Percentiles rank a stretch among this genome's conserved stretches.
Evolutionary conservation across 1,140 invertebrate genomes (phyloP).

Genomic region (Caenorhabditis elegans): WBcel235 BX284603.4:9069501-9070000

Average conservation of each 20-base stretch:
- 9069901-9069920: slow-evolving; percentile 8
- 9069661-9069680: background rate
- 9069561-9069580: too few relatives aligned
- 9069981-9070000: too few relatives aligned
- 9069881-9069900: too few relatives aligned
- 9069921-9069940: too few relatives aligned
- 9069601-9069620: background rate
- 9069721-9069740: background rate
- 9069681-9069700: background rate
- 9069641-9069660: background rate
- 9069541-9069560: too few relatives aligned
- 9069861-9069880: background rate
- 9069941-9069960: too few relatives aligned
- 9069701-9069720: background rate
- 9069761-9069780: too few relatives aligned
- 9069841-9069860: background rate
- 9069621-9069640: background rate
- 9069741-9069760: too few relatives aligned
- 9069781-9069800: slow-evolving; percentile 10
- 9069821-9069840: too few relatives aligned
- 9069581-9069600: too few relatives aligned
- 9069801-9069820: slow-evolving; percentile 2
- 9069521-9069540: too few relatives aligned
- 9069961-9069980: too few relatives aligned
- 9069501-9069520: background rate